Conservation (phyloP, 2,113 vertebrate species). For the Zonotrichia leucophrys region DNA sequence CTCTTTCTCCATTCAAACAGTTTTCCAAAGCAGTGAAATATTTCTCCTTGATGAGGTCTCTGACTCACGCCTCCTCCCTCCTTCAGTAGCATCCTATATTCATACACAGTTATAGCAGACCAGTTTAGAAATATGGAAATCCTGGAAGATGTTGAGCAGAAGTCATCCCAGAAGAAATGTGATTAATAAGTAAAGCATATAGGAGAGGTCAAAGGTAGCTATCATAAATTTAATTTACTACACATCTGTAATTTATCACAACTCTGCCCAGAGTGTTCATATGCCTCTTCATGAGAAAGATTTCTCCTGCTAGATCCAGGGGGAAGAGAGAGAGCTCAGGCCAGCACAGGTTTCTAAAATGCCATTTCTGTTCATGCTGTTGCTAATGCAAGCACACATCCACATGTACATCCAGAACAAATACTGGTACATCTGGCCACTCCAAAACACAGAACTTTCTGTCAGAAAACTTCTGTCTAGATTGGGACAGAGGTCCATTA, state of each 20-base stretch:
- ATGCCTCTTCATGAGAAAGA: neutral
- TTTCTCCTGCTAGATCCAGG: neutral
- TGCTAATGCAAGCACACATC: neutral
- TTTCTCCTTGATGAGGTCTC: neutral
- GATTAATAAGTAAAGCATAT: neutral
- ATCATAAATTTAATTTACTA: constrained; percentile 19
- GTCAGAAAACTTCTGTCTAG: neutral
- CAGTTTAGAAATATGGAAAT: neutral
- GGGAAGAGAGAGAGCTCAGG: neutral
- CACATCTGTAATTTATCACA: constrained; percentile 22
- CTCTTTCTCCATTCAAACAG: neutral
- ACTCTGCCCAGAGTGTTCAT: neutral
- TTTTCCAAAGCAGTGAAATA: neutral
- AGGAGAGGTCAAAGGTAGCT: constrained; percentile 8
- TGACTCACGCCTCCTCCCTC: neutral
- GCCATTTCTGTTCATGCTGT: neutral
- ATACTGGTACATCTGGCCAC: neutral
- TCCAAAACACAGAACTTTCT: neutral
- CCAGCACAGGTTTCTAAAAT: neutral
- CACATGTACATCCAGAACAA: neutral
- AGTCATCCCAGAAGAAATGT: neutral
- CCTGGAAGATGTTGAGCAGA: neutral
- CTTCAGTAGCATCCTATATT: neutral
- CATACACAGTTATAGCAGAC: neutral
- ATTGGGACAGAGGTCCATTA: neutral